Evolutionary conservation across 2,888 invertebrate genomes (phyloP), one percentile per base, ranked within the genome.

Genomic region (Adelphocoris suturalis): DNA sequence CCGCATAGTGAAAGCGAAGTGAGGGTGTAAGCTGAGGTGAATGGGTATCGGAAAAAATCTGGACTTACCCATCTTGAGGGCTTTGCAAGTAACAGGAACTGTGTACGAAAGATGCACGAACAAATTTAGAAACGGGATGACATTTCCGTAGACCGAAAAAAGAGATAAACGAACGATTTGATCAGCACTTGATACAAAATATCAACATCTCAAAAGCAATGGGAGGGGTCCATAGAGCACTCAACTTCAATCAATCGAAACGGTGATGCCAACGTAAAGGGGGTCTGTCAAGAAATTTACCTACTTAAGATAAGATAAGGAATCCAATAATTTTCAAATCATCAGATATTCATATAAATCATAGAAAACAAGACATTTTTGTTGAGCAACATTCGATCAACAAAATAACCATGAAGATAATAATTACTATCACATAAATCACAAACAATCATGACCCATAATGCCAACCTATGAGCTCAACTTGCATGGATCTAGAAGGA

Each of bases 211-310:
- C 89, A 61, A 47, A 88, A 90, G 89, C 89, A 48, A 90, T 90
- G 90, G 90, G 52, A 90, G 91, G 91, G 90, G 91, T 91, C 91
- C 81, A 82, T 46, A 75, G 75, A 86, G 86, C 91, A 91, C 91
- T 91, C 86, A 89, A 90, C 91, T 90, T 89, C 78, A 90, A 88
- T 88, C 88, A 88, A 88, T 88, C 88, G 88, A 89, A 81, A 89
- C 81, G 28, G 81, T 16, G 19, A 46, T 27, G 76, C 81, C 81
- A 89, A 88, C 88, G 14, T 19, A 88, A 88, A 78, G 23, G 57
- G 13, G 23, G 16, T 2, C 52, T 46, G 19, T 11, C 12, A 27
- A 3, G 27, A 88, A 88, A 88, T 88, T 28, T 88, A 88, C 88
- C 88, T 47, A 68, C 47, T 68, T 37, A 14, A 37, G 86, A 86